phyloP scores from a whole-genome alignment of 2,113 vertebrate genomes.

The Vimba vimba region DNA sequence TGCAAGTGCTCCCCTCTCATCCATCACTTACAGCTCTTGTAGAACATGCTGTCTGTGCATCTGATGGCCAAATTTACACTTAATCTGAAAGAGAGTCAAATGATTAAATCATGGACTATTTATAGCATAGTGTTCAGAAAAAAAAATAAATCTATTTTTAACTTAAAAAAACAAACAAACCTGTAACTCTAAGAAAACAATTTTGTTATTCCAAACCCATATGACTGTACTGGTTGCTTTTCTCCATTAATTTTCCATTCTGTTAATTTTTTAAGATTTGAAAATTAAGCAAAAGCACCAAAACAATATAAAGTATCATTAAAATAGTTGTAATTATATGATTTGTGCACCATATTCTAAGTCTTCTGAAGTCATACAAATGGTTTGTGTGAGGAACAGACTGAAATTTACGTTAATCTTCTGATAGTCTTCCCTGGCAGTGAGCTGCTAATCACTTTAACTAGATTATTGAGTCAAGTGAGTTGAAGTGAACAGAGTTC shows the following conservation, averaged over 20 bases:
- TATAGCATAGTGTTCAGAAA: background rate
- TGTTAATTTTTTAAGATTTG: background rate
- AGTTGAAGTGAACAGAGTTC: background rate
- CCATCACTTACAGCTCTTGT: background rate
- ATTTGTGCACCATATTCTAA: background rate
- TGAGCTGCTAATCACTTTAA: background rate
- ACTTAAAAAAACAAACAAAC: too few relatives aligned
- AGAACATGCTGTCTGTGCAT: background rate
- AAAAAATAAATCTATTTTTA: too few relatives aligned
- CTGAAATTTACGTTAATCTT: background rate
- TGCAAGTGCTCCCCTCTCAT: constrained; percentile 35
- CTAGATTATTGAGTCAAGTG: background rate
- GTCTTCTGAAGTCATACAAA: background rate
- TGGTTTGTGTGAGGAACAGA: background rate
- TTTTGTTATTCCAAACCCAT: background rate
- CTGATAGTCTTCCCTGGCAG: background rate
- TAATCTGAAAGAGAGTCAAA: background rate
- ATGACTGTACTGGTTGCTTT: background rate
- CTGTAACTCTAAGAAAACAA: background rate
- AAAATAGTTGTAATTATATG: background rate
- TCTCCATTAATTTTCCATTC: background rate
- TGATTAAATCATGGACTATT: constrained; percentile 4
- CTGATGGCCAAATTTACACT: background rate
- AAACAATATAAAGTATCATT: background rate
- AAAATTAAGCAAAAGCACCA: background rate